phyloP scores from a whole-genome alignment of 2,888 invertebrate species.

The Branchellion lobata region DNA sequence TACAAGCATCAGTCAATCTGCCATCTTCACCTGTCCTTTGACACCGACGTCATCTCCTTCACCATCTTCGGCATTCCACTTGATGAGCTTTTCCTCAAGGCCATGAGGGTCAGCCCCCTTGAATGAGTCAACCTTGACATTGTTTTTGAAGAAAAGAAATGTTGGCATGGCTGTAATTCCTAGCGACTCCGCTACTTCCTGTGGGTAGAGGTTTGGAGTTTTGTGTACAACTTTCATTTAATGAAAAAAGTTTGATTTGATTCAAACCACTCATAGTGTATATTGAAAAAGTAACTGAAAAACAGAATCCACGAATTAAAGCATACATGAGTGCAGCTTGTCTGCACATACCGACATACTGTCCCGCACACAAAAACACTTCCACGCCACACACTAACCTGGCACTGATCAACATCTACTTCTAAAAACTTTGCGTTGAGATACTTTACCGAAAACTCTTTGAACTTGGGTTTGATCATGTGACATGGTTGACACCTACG shows the following conservation, averaged over 20 bases:
- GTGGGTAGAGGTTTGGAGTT: too few species aligned
- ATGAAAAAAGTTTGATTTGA: not conserved
- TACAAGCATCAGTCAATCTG: not conserved
- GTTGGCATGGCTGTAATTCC: slow-evolving; percentile 97
- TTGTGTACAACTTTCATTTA: too few species aligned
- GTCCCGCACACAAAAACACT: not conserved
- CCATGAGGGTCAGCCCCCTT: slow-evolving; percentile 82
- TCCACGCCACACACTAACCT: slow-evolving; percentile 67
- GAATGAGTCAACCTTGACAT: slow-evolving; percentile 71
- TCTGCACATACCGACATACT: too few species aligned
- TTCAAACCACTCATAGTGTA: not conserved
- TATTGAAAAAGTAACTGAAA: too few species aligned
- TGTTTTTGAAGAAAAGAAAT: slow-evolving; percentile 85
- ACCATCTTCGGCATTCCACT: slow-evolving; percentile 64
- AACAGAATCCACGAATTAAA: not conserved
- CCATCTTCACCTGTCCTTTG: slow-evolving; percentile 60
- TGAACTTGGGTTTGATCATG: slow-evolving; percentile 87
- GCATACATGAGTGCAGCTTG: too few species aligned
- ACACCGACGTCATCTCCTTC: slow-evolving; percentile 55
- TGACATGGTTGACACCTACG: slow-evolving; percentile 94
- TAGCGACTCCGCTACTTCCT: slow-evolving; percentile 80
- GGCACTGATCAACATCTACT: slow-evolving; percentile 80
- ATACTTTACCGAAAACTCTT: slow-evolving; percentile 82
- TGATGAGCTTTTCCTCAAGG: slow-evolving; percentile 84
- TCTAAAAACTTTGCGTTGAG: slow-evolving; percentile 85